Percentiles rank a stretch among this genome's conserved stretches.
phyloP scores from a whole-genome alignment of 2,797 vertebrate species.

The Microctenopoma steveboyesi region DNA sequence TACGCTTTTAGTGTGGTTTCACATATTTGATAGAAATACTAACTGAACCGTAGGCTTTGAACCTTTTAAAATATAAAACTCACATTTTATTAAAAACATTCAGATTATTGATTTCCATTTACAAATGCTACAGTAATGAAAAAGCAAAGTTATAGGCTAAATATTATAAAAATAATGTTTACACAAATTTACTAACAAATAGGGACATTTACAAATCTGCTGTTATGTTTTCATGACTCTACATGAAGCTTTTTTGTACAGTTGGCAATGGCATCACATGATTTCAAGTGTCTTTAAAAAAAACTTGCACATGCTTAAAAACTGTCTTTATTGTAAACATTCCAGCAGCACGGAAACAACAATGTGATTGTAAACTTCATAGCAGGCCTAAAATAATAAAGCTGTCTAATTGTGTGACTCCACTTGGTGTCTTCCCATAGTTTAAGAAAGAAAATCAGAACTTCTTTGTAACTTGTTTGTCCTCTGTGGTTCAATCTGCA shows the following conservation, averaged over 20 bases:
- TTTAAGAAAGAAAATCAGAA: slow-evolving; percentile 8
- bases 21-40: slow-evolving; percentile 23
- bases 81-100: slow-evolving; percentile 49
- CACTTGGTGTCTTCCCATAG: not conserved
- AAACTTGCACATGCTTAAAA: slow-evolving; percentile 36
- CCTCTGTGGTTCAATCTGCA: slow-evolving; percentile 42
- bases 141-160: slow-evolving; percentile 35
- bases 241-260: slow-evolving; percentile 61
- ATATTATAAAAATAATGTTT: slow-evolving; percentile 41
- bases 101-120: slow-evolving; percentile 48
- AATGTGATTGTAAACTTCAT: slow-evolving; percentile 55
- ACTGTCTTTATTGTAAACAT: slow-evolving; percentile 56
- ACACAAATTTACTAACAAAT: slow-evolving; percentile 38
- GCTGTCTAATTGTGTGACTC: slow-evolving; percentile 35
- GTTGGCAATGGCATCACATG: slow-evolving; percentile 66
- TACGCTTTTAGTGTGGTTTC: not conserved
- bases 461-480: slow-evolving; percentile 6
- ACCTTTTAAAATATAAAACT: slow-evolving; percentile 7
- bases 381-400: slow-evolving; percentile 56
- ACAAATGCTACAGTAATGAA: slow-evolving; percentile 40
- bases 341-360: slow-evolving; percentile 20
- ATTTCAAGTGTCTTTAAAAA: slow-evolving; percentile 37
- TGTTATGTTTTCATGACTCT: slow-evolving; percentile 19
- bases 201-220: slow-evolving; percentile 7
- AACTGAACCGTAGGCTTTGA: slow-evolving; percentile 15